Conservation (phyloP, 2,113 vertebrate genomes). For the Chloropsis hardwickii region DNA sequence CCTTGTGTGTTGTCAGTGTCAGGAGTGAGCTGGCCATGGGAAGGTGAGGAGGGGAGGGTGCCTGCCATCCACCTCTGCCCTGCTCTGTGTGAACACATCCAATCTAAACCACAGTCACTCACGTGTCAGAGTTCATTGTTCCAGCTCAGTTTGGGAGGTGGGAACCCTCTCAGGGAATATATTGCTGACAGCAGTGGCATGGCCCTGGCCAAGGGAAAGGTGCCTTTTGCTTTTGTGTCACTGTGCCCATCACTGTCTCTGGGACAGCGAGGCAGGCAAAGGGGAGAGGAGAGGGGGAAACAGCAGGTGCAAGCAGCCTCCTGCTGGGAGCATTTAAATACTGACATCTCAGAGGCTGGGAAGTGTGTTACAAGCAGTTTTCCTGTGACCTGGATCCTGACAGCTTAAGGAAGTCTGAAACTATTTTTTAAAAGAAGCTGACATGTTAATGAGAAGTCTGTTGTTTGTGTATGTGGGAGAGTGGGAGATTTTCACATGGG, state of each 20-base stretch:
- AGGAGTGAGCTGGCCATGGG: fast-evolving
- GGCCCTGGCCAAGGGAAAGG: background rate
- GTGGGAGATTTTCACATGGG: background rate
- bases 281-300: background rate
- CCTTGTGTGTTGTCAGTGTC: background rate
- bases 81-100: background rate
- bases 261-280: fast-evolving
- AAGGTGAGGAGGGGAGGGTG: background rate
- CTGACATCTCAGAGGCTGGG: background rate
- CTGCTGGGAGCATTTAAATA: background rate
- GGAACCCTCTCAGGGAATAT: background rate
- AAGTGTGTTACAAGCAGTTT: background rate
- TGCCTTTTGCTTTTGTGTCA: background rate
- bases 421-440: background rate
- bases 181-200: background rate
- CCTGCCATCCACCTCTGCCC: background rate
- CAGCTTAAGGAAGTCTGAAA: background rate
- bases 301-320: background rate
- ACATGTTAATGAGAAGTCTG: background rate
- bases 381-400: background rate
- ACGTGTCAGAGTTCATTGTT: background rate
- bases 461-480: background rate
- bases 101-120: fast-evolving
- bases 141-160: background rate
- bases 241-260: fast-evolving